phyloP scores from a whole-genome alignment of 2,113 vertebrate species.

The Perognathus longimembris region DNA sequence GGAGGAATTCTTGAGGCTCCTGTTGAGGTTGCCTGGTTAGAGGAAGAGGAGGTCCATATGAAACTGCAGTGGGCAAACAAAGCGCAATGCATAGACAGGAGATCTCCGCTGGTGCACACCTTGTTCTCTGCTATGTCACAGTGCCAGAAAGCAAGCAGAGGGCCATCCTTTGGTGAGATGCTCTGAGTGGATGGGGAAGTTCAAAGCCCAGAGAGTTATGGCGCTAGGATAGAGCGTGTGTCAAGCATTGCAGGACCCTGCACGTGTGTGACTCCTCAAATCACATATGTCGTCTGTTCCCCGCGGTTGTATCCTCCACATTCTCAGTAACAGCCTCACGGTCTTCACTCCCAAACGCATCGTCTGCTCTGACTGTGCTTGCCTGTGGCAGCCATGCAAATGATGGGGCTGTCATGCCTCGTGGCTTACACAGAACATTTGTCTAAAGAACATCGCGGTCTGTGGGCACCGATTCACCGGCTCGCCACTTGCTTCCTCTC shows the following conservation, averaged over 20 bases:
- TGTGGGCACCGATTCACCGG: conserved; percentile 27
- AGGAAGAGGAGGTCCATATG: neutral
- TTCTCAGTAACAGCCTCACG: neutral
- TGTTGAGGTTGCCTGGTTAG: neutral
- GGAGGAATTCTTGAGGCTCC: neutral
- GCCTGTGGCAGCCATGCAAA: neutral
- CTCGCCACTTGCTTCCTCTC: neutral
- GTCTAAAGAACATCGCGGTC: conserved; percentile 34
- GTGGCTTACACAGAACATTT: neutral
- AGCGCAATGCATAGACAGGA: neutral
- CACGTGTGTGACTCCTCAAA: rapidly evolving
- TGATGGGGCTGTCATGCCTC: neutral
- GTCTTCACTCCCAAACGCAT: neutral
- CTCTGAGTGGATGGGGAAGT: neutral
- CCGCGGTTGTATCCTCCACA: neutral
- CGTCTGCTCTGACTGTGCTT: conserved; percentile 3
- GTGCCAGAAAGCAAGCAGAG: neutral
- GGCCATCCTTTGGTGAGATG: rapidly evolving
- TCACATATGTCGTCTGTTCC: neutral
- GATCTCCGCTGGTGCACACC: neutral
- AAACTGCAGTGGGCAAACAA: neutral
- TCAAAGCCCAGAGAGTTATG: neutral
- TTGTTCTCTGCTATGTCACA: rapidly evolving
- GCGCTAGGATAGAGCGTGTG: rapidly evolving
- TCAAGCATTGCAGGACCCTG: neutral